A percentile compares a stretch with the other conserved stretches of the same genome.
Evolutionary conservation across 1,140 invertebrate species (phyloP).

Genomic region (Paramacrobiotus metropolitanus): DNA sequence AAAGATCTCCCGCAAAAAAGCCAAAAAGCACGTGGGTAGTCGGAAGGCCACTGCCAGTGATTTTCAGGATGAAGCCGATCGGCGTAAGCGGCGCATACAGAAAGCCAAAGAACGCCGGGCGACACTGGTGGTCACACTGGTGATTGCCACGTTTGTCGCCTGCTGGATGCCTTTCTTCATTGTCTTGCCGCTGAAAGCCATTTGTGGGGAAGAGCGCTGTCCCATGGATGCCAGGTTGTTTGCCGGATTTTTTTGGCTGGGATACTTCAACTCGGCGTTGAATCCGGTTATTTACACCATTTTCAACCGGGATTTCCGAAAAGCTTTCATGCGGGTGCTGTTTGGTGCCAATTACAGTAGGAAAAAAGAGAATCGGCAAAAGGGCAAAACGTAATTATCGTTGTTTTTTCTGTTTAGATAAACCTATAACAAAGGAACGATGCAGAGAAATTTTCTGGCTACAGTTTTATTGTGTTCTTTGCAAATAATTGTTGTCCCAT

Average conservation of each 20-base stretch:
- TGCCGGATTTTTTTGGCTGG: slow-evolving; percentile 89
- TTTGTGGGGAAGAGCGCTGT: slow-evolving; percentile 44
- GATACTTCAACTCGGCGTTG: slow-evolving; percentile 92
- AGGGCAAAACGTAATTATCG: too few relatives aligned
- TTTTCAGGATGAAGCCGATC: slow-evolving; percentile 43
- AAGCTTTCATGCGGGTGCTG: slow-evolving; percentile 75
- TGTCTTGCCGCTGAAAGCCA: neutral
- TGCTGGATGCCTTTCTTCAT: slow-evolving; percentile 95
- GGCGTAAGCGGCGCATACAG: slow-evolving; percentile 73
- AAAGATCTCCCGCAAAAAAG: slow-evolving; percentile 7
- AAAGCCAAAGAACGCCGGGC: slow-evolving; percentile 90
- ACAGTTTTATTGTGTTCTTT: too few relatives aligned
- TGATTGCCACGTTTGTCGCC: slow-evolving; percentile 94
- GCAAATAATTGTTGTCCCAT: too few relatives aligned
- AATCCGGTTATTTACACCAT: slow-evolving; percentile 97
- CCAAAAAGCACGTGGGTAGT: slow-evolving; percentile 15
- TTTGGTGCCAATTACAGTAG: slow-evolving; percentile 23
- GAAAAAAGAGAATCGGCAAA: neutral
- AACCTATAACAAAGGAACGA: too few relatives aligned
- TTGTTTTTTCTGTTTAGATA: too few relatives aligned
- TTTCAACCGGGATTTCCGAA: slow-evolving; percentile 93
- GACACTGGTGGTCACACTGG: slow-evolving; percentile 82
- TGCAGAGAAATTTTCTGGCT: too few relatives aligned
- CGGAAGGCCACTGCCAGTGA: slow-evolving; percentile 5
- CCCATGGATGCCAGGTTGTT: slow-evolving; percentile 55